phyloP scores from a whole-genome alignment of 2,797 vertebrate genomes.

The Pseudochaenichthys georgianus region DNA sequence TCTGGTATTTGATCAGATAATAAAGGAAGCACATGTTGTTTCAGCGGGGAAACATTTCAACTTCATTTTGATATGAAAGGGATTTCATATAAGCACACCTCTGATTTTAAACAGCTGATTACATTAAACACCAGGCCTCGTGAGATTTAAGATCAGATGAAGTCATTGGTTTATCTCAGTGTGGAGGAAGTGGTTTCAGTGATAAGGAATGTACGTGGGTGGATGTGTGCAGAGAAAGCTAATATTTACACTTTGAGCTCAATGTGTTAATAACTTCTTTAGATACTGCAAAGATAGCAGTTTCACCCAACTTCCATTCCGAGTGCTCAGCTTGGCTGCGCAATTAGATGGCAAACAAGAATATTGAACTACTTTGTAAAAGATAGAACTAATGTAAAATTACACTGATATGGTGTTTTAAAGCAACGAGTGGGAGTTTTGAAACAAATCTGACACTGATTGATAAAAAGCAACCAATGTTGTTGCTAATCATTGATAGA shows the following conservation, averaged over 20 bases:
- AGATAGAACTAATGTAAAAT: too few species aligned
- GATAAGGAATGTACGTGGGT: not conserved
- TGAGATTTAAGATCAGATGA: not conserved
- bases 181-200: not conserved
- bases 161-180: not conserved
- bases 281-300: not conserved
- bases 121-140: not conserved
- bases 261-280: not conserved
- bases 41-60: not conserved
- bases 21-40: not conserved
- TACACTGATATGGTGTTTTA: too few species aligned
- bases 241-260: not conserved
- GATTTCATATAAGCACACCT: not conserved
- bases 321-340: not conserved
- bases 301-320: not conserved
- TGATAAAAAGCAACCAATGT: too few species aligned
- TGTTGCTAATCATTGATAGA: too few species aligned
- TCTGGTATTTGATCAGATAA: not conserved
- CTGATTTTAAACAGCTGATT: not conserved
- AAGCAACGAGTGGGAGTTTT: too few species aligned
- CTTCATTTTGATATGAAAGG: not conserved
- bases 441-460: too few species aligned
- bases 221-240: not conserved
- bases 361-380: not conserved
- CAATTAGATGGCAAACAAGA: not conserved